Evolutionary conservation across 2,888 invertebrate genomes (phyloP).

Genomic region (Hirtodrosophila trivittata): DNA sequence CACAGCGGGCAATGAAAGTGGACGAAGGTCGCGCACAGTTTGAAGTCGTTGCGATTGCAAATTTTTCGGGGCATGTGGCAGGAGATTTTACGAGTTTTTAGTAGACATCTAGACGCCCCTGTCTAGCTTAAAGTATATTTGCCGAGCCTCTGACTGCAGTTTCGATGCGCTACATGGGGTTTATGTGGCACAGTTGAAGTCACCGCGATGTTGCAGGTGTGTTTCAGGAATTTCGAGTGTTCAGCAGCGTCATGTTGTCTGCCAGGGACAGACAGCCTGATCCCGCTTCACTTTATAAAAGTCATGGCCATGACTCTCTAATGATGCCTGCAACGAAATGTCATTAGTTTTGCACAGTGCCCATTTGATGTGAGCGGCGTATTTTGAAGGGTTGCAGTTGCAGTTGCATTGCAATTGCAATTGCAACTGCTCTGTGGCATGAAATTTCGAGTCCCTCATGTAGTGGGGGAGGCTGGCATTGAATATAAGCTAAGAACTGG

Average conservation of each 20-base stretch:
- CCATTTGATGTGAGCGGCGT: constrained; percentile 62
- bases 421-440: constrained; percentile 14
- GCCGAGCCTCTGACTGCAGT: constrained; percentile 19
- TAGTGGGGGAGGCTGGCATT: constrained; percentile 9
- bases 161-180: constrained; percentile 45
- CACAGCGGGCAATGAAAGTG: constrained; percentile 28
- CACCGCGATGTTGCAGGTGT: constrained; percentile 50
- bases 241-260: constrained; percentile 72
- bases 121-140: constrained; percentile 31
- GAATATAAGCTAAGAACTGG: no score
- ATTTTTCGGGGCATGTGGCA: constrained; percentile 21
- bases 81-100: constrained; percentile 16
- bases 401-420: constrained; percentile 22
- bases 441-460: constrained; percentile 22
- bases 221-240: constrained; percentile 46
- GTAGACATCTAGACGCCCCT: constrained; percentile 66
- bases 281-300: constrained; percentile 50
- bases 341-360: constrained; percentile 74
- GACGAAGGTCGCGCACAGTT: constrained; percentile 55
- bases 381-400: constrained; percentile 45
- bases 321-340: constrained; percentile 70
- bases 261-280: constrained; percentile 13
- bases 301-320: constrained; percentile 70
- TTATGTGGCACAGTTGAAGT: constrained; percentile 35
- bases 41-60: constrained; percentile 31